Base-by-base conservation (phyloP, 2,888 invertebrate genomes). In the Nesidiocoris tenuis region DNA sequence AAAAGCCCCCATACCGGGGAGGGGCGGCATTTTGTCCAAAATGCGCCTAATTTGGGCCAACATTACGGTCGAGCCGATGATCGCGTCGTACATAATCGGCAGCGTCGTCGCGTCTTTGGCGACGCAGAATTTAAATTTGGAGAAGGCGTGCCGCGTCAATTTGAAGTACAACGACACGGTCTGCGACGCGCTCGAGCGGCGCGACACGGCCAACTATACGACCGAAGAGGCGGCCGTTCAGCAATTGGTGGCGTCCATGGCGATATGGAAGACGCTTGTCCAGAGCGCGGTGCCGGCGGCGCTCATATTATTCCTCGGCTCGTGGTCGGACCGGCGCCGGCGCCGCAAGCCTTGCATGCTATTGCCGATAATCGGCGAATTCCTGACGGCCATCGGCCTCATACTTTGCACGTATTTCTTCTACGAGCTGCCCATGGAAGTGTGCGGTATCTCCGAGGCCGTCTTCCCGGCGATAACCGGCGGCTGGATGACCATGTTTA, bases 401-500 rank as follows among this genome's bases (percentile, higher is more conserved):
- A 90, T 93, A 80, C 82, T 91, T 1, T 93, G 93, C 83, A 92
- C 92, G 18, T 93, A 90, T 82, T 91, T 88, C 83, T 93, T 92
- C 83, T 87, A 92, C 82, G 88, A 91, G 82, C 84, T 92, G 56
- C 92, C 93, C 0, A 91, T 93, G 87, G 93, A 93, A 85, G 80
- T 81, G 18, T 90, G 91, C 17, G 93, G 91, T 0, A 87, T 93
- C 2, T 90, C 91, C 0, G 93, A 93, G 83, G 91, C 92, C 0
- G 86, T 93, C 79, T 93, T 93, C 83, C 93, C 93, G 1, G 92
- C 92, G 0, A 82, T 93, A 5, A 92, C 92, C 0, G 91, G 93
- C 9, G 93, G 93, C 7, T 93, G 93, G 93, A 92, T 93, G 82
- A 93, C 93, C 25, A 93, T 93, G 93, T 90, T 94, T 81, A 93